phyloP scores from a whole-genome alignment of 2,113 vertebrate genomes.

The Gasterosteus aculeatus region DNA sequence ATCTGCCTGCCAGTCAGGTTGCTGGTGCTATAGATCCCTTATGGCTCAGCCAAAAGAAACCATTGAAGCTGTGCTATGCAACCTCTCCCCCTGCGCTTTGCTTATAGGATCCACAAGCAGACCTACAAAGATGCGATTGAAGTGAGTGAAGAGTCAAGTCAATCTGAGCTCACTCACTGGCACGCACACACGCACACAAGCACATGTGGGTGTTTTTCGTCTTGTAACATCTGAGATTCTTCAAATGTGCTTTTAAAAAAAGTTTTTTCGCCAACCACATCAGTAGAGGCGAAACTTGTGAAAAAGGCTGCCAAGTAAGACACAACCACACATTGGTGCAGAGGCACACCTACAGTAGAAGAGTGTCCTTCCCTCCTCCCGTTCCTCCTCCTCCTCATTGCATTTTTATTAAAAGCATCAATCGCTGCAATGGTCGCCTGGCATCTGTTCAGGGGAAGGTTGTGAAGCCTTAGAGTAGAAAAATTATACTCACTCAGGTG shows the following conservation, averaged over 20 bases:
- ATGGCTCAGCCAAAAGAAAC: slow-evolving; percentile 64
- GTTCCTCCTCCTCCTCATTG: slow-evolving; percentile 48
- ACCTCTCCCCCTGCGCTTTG: slow-evolving; percentile 68
- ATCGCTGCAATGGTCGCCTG: slow-evolving; percentile 57
- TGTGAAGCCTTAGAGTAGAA: slow-evolving; percentile 52
- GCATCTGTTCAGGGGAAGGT: slow-evolving; percentile 68
- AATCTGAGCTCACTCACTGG: slow-evolving; percentile 66
- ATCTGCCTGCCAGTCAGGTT: slow-evolving; percentile 71
- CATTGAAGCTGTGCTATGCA: slow-evolving; percentile 66
- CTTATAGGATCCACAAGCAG: slow-evolving; percentile 76
- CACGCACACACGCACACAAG: slow-evolving; percentile 58
- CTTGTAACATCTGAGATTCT: slow-evolving; percentile 77
- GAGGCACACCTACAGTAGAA: slow-evolving; percentile 55
- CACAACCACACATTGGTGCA: slow-evolving; percentile 42
- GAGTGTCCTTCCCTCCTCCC: slow-evolving; percentile 56
- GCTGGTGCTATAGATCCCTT: slow-evolving; percentile 67
- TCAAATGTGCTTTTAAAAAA: slow-evolving; percentile 80
- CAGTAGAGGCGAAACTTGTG: slow-evolving; percentile 76
- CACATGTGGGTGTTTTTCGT: slow-evolving; percentile 74
- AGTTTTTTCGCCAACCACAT: slow-evolving; percentile 77
- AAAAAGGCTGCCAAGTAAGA: slow-evolving; percentile 74
- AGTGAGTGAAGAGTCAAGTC: slow-evolving; percentile 73
- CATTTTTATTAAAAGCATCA: slow-evolving; percentile 76
- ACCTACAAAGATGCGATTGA: slow-evolving; percentile 76
- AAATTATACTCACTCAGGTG: slow-evolving; percentile 59